Percentiles rank a stretch among this genome's conserved stretches.
These are phyloP conservation scores for Fragum fragum DNA, from an alignment of 2,888 invertebrate species.

Conservation along the genomic window DNA sequence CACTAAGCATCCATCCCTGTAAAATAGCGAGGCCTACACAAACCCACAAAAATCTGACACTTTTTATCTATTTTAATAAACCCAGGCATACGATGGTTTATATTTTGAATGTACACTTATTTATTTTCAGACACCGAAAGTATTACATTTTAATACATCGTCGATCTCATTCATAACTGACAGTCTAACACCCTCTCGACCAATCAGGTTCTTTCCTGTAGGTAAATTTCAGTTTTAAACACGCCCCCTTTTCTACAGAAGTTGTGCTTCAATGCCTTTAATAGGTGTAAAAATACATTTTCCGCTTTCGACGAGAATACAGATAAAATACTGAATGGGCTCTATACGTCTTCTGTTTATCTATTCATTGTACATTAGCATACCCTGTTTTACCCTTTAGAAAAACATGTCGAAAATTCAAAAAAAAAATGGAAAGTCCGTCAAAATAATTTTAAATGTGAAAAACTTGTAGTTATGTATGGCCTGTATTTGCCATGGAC, in stretches of 20 bases:
- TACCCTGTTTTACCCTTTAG: neutral
- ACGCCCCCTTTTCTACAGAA: slow-evolving; percentile 18
- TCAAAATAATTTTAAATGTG: no score
- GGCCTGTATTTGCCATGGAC: no score
- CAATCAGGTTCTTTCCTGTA: neutral
- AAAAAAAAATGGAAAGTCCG: no score
- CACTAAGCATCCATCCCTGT: slow-evolving; percentile 10
- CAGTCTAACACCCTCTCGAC: neutral
- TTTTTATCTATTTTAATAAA: slow-evolving; percentile 24
- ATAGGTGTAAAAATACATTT: slow-evolving; percentile 35
- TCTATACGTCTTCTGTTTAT: slow-evolving; percentile 15
- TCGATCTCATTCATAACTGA: slow-evolving; percentile 17
- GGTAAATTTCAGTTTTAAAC: neutral
- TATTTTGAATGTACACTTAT: slow-evolving; percentile 22
- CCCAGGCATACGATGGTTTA: slow-evolving; percentile 1
- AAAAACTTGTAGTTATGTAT: no score
- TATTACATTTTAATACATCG: slow-evolving; percentile 28
- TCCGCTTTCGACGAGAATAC: slow-evolving; percentile 22
- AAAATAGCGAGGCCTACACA: neutral
- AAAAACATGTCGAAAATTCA: no score
- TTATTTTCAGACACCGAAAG: slow-evolving; percentile 12
- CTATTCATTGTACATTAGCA: slow-evolving; percentile 11
- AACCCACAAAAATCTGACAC: slow-evolving; percentile 13
- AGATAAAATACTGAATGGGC: slow-evolving; percentile 30
- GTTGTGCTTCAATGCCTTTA: slow-evolving; percentile 24